Evolutionary conservation across 2,797 vertebrate species (phyloP).

Genomic region (Melopsittacus undulatus): DNA sequence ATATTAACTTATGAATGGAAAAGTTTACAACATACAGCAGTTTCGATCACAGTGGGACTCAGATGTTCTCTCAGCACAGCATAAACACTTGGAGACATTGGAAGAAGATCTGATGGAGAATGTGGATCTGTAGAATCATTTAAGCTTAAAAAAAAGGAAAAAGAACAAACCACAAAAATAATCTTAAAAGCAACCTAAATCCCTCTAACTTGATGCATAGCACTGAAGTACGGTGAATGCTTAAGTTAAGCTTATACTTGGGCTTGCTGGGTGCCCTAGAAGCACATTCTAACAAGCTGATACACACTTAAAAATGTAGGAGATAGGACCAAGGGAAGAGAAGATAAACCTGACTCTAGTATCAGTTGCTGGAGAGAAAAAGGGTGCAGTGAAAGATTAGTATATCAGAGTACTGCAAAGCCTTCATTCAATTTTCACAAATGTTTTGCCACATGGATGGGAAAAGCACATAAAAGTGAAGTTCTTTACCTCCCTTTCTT

Average conservation of each 20-base stretch:
- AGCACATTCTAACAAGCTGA: background rate
- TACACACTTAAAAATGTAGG: background rate
- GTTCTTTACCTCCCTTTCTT: background rate
- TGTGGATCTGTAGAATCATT: slow-evolving; percentile 79
- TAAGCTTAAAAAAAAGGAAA: slow-evolving; percentile 64
- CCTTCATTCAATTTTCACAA: background rate
- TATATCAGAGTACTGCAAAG: background rate
- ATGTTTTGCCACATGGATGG: background rate
- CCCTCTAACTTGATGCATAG: background rate
- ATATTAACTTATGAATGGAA: background rate
- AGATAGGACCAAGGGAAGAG: background rate
- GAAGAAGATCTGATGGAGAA: slow-evolving; percentile 89
- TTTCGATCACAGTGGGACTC: slow-evolving; percentile 88
- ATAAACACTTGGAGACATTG: slow-evolving; percentile 94
- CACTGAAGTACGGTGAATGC: background rate
- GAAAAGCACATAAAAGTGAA: background rate
- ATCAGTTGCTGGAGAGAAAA: background rate
- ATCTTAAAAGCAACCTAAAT: background rate
- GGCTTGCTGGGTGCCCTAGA: background rate
- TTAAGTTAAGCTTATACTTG: background rate
- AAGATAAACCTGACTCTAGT: background rate
- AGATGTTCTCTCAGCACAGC: slow-evolving; percentile 90
- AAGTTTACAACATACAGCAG: slow-evolving; percentile 77
- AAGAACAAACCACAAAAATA: background rate
- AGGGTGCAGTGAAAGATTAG: background rate